Evolutionary conservation across 2,797 vertebrate species (phyloP).

Genomic region (Triplophysa bombifrons): DNA sequence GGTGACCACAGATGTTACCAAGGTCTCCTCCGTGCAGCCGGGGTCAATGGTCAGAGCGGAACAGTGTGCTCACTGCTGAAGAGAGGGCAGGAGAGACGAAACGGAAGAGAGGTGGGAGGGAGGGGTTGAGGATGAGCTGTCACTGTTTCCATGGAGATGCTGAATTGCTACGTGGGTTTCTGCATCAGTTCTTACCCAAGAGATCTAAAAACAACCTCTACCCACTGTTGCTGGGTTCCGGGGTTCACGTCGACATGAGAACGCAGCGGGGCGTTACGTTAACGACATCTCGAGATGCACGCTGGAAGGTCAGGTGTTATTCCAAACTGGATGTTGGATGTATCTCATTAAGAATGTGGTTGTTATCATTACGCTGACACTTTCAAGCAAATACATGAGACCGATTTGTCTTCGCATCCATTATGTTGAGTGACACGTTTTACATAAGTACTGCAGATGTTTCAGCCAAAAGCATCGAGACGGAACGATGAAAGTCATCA

Average conservation of each 20-base stretch:
- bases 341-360: constrained; percentile 22
- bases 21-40: constrained; percentile 71
- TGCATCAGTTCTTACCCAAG: constrained; percentile 40
- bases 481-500: constrained; percentile 5
- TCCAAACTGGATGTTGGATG: neutral
- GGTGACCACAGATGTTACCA: constrained; percentile 78
- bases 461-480: neutral
- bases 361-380: neutral
- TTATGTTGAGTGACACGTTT: neutral
- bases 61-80: constrained; percentile 38
- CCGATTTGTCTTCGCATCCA: neutral
- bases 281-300: neutral
- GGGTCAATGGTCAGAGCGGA: constrained; percentile 15
- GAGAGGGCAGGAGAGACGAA: constrained; percentile 25
- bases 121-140: constrained; percentile 23
- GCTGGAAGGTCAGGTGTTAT: neutral
- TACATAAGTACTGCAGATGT: neutral
- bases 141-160: constrained; percentile 52
- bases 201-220: constrained; percentile 40
- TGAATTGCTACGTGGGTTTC: constrained; percentile 31
- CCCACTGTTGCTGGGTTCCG: neutral
- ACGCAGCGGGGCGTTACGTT: neutral
- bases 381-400: neutral
- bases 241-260: neutral
- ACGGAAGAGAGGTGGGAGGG: constrained; percentile 4